Conservation (phyloP, 2,888 invertebrate genomes). For the Ecliptopera silaceata region DNA sequence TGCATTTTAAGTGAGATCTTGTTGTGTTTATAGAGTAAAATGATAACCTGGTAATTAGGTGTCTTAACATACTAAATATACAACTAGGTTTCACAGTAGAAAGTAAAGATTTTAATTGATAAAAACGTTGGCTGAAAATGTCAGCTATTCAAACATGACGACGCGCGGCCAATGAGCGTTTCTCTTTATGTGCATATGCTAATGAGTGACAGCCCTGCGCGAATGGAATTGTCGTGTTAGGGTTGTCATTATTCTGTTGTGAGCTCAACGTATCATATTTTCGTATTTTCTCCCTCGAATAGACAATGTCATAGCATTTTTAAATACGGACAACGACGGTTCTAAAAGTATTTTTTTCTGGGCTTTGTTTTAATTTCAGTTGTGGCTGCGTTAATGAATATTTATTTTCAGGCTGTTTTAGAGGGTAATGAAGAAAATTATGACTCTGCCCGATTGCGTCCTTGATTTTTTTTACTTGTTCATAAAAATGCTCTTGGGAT, state of each 20-base stretch:
- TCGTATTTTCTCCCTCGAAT: slow-evolving; percentile 64
- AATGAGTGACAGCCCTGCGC: slow-evolving; percentile 76
- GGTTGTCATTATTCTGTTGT: slow-evolving; percentile 66
- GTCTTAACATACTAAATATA: slow-evolving; percentile 40
- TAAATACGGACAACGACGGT: slow-evolving; percentile 21
- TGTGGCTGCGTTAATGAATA: slow-evolving; percentile 24
- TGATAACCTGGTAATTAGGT: too few species aligned
- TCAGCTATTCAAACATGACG: slow-evolving; percentile 68
- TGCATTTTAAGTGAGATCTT: too few species aligned
- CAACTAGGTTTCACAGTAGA: slow-evolving; percentile 34
- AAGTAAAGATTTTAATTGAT: slow-evolving; percentile 68
- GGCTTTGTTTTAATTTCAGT: slow-evolving; percentile 25
- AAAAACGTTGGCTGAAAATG: slow-evolving; percentile 71
- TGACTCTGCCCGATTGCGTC: slow-evolving; percentile 7
- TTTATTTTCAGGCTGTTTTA: slow-evolving; percentile 21
- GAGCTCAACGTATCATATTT: slow-evolving; percentile 54
- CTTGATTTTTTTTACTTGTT: slow-evolving; percentile 19
- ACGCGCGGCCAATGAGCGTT: slow-evolving; percentile 61
- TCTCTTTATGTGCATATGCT: slow-evolving; percentile 76
- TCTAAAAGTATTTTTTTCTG: slow-evolving; percentile 16
- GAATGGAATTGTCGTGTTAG: slow-evolving; percentile 81
- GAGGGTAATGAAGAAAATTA: slow-evolving; percentile 25
- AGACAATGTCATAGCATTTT: slow-evolving; percentile 41
- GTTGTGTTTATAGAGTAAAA: too few species aligned
- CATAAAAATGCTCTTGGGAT: slow-evolving; percentile 12